These are phyloP conservation scores for Megalonaias nervosa DNA, from an alignment of 1,140 invertebrate species.

Conservation along the genomic window DNA sequence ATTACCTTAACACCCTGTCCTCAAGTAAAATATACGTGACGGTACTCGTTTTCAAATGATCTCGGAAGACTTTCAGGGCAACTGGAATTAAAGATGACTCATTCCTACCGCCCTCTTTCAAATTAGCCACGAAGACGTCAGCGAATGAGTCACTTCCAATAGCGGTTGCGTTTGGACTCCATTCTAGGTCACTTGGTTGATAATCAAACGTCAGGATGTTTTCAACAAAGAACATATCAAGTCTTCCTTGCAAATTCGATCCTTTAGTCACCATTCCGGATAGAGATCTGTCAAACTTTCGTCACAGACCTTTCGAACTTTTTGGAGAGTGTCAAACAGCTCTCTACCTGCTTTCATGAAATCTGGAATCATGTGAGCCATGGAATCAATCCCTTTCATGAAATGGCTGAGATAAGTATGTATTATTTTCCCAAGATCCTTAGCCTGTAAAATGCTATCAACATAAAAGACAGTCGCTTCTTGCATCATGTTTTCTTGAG, in stretches of 20 bases:
- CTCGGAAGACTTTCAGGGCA: constrained; percentile 56
- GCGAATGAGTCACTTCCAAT: constrained; percentile 62
- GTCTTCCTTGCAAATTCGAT: constrained; percentile 43
- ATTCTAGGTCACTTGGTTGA: constrained; percentile 40
- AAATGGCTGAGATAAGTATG: constrained; percentile 50
- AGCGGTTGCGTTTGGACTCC: constrained; percentile 25
- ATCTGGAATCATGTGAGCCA: constrained; percentile 53
- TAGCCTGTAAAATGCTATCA: constrained; percentile 40
- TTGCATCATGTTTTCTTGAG: background rate
- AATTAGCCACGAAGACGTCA: constrained; percentile 46
- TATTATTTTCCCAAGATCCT: constrained; percentile 39
- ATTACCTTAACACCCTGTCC: constrained; percentile 57
- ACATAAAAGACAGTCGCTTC: constrained; percentile 39
- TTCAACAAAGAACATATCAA: constrained; percentile 58
- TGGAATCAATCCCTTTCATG: constrained; percentile 48
- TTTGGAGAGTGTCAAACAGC: constrained; percentile 44
- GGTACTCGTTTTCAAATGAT: constrained; percentile 44
- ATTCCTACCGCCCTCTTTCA: constrained; percentile 10
- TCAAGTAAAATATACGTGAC: constrained; percentile 59
- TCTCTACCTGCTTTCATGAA: constrained; percentile 53
- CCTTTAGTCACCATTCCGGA: constrained; percentile 39
- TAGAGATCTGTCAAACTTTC: constrained; percentile 42
- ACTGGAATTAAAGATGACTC: constrained; percentile 20
- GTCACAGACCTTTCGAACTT: constrained; percentile 43
- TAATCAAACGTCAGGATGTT: constrained; percentile 56